Evolutionary conservation across 2,113 vertebrate species (phyloP).

Genomic region (Archocentrus centrarchus): DNA sequence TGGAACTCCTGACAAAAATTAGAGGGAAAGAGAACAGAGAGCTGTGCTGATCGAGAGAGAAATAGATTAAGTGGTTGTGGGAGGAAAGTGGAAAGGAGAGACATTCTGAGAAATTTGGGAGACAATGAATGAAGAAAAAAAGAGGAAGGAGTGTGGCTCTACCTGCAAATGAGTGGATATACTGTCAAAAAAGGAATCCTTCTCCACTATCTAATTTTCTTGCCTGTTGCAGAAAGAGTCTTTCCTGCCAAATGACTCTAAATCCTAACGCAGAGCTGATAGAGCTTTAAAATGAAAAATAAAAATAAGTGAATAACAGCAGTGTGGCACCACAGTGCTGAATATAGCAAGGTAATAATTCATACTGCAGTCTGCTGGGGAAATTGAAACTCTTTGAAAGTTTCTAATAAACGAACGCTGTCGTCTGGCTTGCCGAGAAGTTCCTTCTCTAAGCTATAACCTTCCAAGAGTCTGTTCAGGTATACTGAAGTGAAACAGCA

Average conservation of each 20-base stretch:
- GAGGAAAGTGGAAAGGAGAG: background rate
- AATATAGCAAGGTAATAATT: slow-evolving; percentile 34
- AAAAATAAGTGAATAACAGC: slow-evolving; percentile 10
- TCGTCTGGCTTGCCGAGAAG: background rate
- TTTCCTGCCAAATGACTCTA: background rate
- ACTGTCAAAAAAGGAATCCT: background rate
- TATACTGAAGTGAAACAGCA: background rate
- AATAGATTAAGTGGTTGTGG: slow-evolving; percentile 36
- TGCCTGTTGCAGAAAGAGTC: background rate
- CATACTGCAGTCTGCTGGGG: slow-evolving; percentile 24
- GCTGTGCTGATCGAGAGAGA: slow-evolving; percentile 20
- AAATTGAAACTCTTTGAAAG: slow-evolving; percentile 57
- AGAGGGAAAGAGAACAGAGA: slow-evolving; percentile 23
- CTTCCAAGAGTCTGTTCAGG: slow-evolving; percentile 17
- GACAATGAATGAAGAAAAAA: slow-evolving; percentile 17
- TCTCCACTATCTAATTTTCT: slow-evolving; percentile 8
- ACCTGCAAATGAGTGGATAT: slow-evolving; percentile 29
- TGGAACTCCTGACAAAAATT: slow-evolving; percentile 46
- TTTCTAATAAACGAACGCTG: slow-evolving; percentile 51
- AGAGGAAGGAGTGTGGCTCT: background rate
- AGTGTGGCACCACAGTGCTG: slow-evolving; percentile 1
- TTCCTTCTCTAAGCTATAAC: background rate
- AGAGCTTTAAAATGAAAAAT: slow-evolving; percentile 3
- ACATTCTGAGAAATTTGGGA: background rate
- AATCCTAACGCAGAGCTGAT: slow-evolving; percentile 23